These are phyloP conservation scores for Pachypsylla venusta DNA, from an alignment of 1,140 invertebrate genomes.

Conservation along the genomic window DNA sequence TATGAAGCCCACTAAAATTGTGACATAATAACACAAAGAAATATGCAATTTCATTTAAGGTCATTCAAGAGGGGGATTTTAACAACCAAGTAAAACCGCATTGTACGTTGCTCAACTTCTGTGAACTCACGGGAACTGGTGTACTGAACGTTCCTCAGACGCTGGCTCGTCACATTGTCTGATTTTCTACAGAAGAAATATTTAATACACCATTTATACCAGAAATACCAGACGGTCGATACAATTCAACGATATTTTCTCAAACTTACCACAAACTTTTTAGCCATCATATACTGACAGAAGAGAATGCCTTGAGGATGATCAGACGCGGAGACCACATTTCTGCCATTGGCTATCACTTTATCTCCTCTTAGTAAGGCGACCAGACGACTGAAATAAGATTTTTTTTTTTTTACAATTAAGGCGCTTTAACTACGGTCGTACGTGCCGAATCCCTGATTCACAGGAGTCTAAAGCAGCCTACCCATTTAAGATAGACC, in stretches of 20 bases:
- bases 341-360: constrained; percentile 24
- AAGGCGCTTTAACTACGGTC: too few relatives aligned
- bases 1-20: too few relatives aligned
- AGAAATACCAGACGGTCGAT: too few relatives aligned
- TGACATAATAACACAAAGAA: too few relatives aligned
- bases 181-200: neutral
- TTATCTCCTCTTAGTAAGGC: neutral
- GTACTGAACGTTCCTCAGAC: neutral
- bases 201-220: too few relatives aligned
- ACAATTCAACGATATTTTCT: neutral
- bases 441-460: neutral
- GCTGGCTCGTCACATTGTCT: neutral
- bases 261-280: constrained; percentile 49
- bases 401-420: too few relatives aligned
- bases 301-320: constrained; percentile 53
- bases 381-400: neutral
- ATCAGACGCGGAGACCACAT: constrained; percentile 38
- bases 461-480: neutral
- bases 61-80: too few relatives aligned
- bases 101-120: neutral
- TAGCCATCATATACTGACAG: constrained; percentile 49
- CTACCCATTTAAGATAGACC: neutral
- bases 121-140: neutral
- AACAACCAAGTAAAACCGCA: neutral
- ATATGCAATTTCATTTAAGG: too few relatives aligned